phyloP scores from a whole-genome alignment of 2,113 vertebrate species.

The Carassius gibelio region DNA sequence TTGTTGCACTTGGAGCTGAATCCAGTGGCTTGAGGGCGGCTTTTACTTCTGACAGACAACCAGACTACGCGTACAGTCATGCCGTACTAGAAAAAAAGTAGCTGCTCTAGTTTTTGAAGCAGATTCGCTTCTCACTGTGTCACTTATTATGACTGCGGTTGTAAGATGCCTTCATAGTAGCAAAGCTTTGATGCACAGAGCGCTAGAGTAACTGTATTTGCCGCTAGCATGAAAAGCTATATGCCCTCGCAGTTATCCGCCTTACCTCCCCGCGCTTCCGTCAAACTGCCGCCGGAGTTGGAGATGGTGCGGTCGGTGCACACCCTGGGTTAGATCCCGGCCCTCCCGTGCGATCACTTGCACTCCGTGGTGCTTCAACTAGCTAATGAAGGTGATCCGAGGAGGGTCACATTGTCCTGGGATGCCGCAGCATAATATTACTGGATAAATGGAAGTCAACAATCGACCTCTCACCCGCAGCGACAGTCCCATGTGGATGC shows the following conservation, averaged over 20 bases:
- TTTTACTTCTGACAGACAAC: neutral
- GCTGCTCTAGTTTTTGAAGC: neutral
- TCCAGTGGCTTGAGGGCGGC: neutral
- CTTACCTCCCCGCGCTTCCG: slow-evolving; percentile 71
- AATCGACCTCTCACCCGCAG: slow-evolving; percentile 73
- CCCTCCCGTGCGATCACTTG: slow-evolving; percentile 27
- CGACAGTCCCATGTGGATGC: slow-evolving; percentile 55
- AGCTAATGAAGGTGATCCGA: slow-evolving; percentile 62
- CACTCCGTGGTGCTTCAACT: slow-evolving; percentile 42
- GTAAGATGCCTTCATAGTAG: slow-evolving; percentile 37
- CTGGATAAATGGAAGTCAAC: slow-evolving; percentile 61
- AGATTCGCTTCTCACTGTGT: neutral
- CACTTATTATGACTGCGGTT: slow-evolving; percentile 35
- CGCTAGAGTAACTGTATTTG: slow-evolving; percentile 39
- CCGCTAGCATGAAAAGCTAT: slow-evolving; percentile 48
- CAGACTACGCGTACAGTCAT: neutral
- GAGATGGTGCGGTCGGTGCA: slow-evolving; percentile 33
- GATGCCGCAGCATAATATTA: slow-evolving; percentile 66
- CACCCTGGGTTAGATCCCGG: slow-evolving; percentile 34
- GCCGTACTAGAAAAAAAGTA: neutral
- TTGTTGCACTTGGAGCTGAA: slow-evolving; percentile 27
- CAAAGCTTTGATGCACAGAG: slow-evolving; percentile 11
- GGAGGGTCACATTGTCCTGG: slow-evolving; percentile 74
- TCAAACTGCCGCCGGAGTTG: slow-evolving; percentile 64
- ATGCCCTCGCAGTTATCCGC: slow-evolving; percentile 44